Conservation (phyloP, 2,888 invertebrate genomes). For the Agonopterix arenella region DNA sequence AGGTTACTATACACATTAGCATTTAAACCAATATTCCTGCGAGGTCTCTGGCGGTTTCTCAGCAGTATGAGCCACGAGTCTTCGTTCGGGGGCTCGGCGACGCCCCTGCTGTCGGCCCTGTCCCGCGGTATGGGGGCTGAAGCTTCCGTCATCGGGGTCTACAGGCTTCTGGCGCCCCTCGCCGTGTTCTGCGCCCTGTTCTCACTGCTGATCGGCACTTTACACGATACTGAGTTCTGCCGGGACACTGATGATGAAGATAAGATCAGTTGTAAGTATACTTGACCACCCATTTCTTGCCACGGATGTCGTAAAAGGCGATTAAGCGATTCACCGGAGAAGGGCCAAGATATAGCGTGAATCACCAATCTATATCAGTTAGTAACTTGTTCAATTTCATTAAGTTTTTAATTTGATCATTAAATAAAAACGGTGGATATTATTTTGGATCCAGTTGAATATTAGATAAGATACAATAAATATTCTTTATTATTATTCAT, state of each 20-base stretch:
- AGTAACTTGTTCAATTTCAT: too few relatives aligned
- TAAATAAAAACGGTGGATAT: too few relatives aligned
- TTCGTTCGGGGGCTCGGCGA: conserved; percentile 62
- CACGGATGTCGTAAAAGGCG: too few relatives aligned
- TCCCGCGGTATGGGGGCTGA: conserved; percentile 80
- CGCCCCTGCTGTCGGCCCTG: conserved; percentile 80
- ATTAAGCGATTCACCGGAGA: too few relatives aligned
- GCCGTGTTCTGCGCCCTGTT: conserved; percentile 91
- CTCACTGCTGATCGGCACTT: conserved; percentile 85
- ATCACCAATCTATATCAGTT: too few relatives aligned
- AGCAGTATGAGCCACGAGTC: conserved; percentile 57
- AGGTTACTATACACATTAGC: conserved; percentile 88
- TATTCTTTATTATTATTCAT: too few relatives aligned
- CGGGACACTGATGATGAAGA: conserved; percentile 65
- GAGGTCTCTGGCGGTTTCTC: conserved; percentile 83
- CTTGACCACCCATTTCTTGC: too few relatives aligned
- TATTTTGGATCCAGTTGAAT: too few relatives aligned
- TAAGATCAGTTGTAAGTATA: conserved; percentile 42
- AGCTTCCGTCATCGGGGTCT: conserved; percentile 76
- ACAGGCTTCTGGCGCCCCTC: conserved; percentile 84
- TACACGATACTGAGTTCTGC: conserved; percentile 91
- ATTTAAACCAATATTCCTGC: conserved; percentile 86
- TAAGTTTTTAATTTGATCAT: too few relatives aligned
- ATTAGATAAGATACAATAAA: too few relatives aligned
- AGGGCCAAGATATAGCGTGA: too few relatives aligned